phyloP scores from a whole-genome alignment of 1,140 invertebrate species.

The Hycleus cichorii region DNA sequence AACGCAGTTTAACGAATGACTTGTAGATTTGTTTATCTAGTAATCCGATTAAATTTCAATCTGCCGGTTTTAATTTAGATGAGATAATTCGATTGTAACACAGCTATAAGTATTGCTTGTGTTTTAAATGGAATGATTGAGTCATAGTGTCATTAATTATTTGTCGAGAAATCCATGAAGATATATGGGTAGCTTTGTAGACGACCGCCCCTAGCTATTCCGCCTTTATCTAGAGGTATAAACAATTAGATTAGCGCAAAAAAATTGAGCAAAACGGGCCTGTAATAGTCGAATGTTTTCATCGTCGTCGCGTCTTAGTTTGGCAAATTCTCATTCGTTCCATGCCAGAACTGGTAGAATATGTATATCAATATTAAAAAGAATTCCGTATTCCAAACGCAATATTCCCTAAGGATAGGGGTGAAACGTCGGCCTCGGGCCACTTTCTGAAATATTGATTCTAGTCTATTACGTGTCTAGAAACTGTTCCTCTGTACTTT shows the following conservation, averaged over 20 bases:
- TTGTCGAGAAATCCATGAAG: too few relatives aligned
- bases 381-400: slow-evolving; percentile 20
- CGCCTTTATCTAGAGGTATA: too few relatives aligned
- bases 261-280: too few relatives aligned
- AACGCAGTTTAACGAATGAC: not conserved
- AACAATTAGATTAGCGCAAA: too few relatives aligned
- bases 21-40: slow-evolving; percentile 11
- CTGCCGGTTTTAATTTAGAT: slow-evolving; percentile 7
- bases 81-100: slow-evolving; percentile 4
- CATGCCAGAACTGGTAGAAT: too few relatives aligned
- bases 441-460: slow-evolving; percentile 20
- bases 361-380: slow-evolving; percentile 19
- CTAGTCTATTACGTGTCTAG: slow-evolving; percentile 12
- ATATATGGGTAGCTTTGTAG: too few relatives aligned
- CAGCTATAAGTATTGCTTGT: not conserved
- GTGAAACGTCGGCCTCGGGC: slow-evolving; percentile 10
- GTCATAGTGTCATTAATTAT: too few relatives aligned
- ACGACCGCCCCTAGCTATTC: too few relatives aligned
- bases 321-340: too few relatives aligned
- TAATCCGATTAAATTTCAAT: slow-evolving; percentile 12
- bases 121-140: too few relatives aligned
- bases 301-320: too few relatives aligned
- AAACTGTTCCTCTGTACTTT: not conserved
- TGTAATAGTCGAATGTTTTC: too few relatives aligned
- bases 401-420: slow-evolving; percentile 16